Evolutionary conservation across 2,888 invertebrate species (phyloP).

Genomic region (Taphrorychus bicolor): DNA sequence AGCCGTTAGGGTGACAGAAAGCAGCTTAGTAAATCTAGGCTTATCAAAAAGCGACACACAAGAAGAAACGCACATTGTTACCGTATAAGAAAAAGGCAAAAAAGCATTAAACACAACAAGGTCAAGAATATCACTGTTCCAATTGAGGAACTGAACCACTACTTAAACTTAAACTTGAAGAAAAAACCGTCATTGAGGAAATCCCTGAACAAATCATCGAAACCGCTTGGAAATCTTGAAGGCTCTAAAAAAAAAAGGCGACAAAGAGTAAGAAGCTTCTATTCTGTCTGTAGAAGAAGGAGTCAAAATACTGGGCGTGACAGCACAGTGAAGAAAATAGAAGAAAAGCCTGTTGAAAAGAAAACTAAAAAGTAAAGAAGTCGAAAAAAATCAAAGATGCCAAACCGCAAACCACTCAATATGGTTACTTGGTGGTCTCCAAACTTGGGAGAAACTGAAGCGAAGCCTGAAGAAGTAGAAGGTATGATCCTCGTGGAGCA

Average conservation of each 20-base stretch:
- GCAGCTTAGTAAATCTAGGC: constrained; percentile 52
- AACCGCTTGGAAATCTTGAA: constrained; percentile 39
- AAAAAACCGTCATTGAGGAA: constrained; percentile 52
- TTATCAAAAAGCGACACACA: constrained; percentile 54
- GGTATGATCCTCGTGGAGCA: constrained; percentile 52
- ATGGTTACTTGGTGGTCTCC: constrained; percentile 49
- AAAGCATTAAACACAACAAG: constrained; percentile 47
- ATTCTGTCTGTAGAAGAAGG: constrained; percentile 47
- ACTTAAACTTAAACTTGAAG: constrained; percentile 41
- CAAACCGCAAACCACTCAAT: constrained; percentile 36
- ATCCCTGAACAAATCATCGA: constrained; percentile 47
- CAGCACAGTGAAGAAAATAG: constrained; percentile 54
- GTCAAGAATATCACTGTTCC: constrained; percentile 49
- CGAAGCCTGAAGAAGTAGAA: constrained; percentile 50
- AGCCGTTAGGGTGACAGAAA: constrained; percentile 48
- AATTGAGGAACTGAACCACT: constrained; percentile 49
- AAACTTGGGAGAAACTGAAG: constrained; percentile 48
- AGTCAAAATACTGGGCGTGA: constrained; percentile 45
- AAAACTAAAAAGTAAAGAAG: constrained; percentile 24
- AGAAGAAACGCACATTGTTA: constrained; percentile 49
- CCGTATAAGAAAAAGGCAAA: constrained; percentile 50
- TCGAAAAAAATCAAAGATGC: constrained; percentile 16
- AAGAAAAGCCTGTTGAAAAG: constrained; percentile 2
- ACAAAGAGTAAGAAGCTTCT: constrained; percentile 55
- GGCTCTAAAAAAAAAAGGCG: constrained; percentile 48